Evolutionary conservation across 2,113 vertebrate genomes (phyloP).

Genomic region (Muscicapa adusta): DNA sequence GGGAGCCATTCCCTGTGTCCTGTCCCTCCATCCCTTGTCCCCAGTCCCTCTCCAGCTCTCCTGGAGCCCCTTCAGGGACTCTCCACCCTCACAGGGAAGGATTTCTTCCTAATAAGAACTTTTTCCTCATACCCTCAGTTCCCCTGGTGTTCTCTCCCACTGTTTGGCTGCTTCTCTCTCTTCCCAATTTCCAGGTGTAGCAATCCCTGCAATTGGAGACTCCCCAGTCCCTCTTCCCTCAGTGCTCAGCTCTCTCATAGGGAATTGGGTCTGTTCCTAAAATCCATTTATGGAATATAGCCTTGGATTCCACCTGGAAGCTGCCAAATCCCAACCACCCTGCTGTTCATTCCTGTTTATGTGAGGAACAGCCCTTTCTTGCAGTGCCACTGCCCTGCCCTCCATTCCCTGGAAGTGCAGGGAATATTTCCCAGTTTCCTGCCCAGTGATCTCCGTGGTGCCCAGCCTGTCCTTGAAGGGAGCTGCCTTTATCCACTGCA

Average conservation of each 20-base stretch:
- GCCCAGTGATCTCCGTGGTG: background rate
- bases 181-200: background rate
- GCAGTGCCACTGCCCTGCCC: background rate
- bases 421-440: background rate
- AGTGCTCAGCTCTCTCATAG: background rate
- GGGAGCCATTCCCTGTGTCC: background rate
- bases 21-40: no score
- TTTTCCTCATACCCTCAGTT: background rate
- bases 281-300: background rate
- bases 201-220: fast-evolving
- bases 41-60: background rate
- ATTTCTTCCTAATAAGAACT: background rate
- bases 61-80: background rate
- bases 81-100: background rate
- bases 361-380: background rate
- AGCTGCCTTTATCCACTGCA: background rate
- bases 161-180: background rate
- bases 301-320: background rate
- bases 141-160: background rate
- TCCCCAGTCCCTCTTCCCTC: background rate
- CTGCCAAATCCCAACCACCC: background rate
- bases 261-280: background rate
- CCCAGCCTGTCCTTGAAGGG: background rate
- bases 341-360: background rate
- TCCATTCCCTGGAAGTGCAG: background rate